Evolutionary conservation across 1,140 invertebrate genomes (phyloP).

Genomic region (Contarinia nasturtii): DNA sequence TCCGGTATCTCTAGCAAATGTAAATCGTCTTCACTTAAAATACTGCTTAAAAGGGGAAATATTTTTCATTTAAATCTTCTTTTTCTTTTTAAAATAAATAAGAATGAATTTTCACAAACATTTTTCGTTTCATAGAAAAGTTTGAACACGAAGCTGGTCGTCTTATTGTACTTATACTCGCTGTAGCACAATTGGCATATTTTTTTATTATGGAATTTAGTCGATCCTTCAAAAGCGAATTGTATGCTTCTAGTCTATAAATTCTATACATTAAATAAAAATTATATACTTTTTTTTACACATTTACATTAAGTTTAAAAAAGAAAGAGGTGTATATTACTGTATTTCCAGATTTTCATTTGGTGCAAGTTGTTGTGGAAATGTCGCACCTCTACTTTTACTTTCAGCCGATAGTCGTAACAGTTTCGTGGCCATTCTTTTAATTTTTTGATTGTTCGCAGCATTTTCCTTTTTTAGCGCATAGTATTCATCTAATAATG

Average conservation of each 20-base stretch:
- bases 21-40: too few species aligned
- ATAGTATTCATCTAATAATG: constrained; percentile 2
- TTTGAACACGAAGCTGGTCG: too few species aligned
- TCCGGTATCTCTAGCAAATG: too few species aligned
- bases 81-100: too few species aligned
- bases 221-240: not conserved
- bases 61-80: too few species aligned
- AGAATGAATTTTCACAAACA: too few species aligned
- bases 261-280: not conserved
- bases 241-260: not conserved
- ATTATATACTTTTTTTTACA: not conserved
- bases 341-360: not conserved
- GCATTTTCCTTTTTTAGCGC: constrained; percentile 1
- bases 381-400: not conserved
- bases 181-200: not conserved
- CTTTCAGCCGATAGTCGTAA: constrained; percentile 1
- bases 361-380: not conserved
- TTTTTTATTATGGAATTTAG: not conserved
- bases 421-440: constrained; percentile 1
- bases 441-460: constrained; percentile 1
- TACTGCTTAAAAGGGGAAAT: too few species aligned
- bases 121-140: too few species aligned
- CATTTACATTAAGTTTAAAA: not conserved
- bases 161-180: too few species aligned
- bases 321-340: not conserved